Base-by-base conservation (phyloP, 1,140 invertebrate genomes). In the fruit fly (Drosophila melanogaster) region DNA sequence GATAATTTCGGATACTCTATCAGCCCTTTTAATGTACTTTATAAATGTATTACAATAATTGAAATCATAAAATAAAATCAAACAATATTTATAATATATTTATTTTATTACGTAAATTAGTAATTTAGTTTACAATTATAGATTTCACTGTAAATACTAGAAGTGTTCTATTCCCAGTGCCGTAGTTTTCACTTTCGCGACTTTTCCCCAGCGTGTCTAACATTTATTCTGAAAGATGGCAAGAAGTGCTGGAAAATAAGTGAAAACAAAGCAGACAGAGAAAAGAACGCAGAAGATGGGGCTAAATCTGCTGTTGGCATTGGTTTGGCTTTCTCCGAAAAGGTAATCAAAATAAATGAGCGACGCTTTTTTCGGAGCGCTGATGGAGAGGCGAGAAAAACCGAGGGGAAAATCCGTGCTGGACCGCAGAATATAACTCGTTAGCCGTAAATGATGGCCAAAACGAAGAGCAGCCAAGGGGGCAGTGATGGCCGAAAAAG, bases 321-420 rank as follows among this genome's bases (percentile, higher is more conserved):
- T 55, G 70, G 59, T 67, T 47, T 57, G 55, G 46, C 47, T 54
- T 78, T 62, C 49, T 55, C 38, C 50, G 76, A 83, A 86, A 89
- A 83, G 83, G 83, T 87, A 87, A 87, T 87, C 84, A 87, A 87
- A 87, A 87, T 87, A 86, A 86, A 86, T 89, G 84, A 87, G 83
- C 83, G 79, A 87, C 84, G 85, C 81, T 86, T 81, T 79, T 72
- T 53, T 12, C 6, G 47, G 62, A 75, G 58, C 51, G 59, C 71
- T 79, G 80, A 83, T 83, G 80, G 76, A 65, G 58, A 75, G 59
- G 37, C 26, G 53, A 33, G 41, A n/a, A n/a, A 19, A 19, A 30
- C 7, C n/a, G 2, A 15, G 17, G 26, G 37, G 49, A 40, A 33
- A 74, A 51, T 24, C 47, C 43, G 37, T 12, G 66, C 64, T 56